These are phyloP conservation scores for Eubasilissa regina DNA, from an alignment of 1,140 invertebrate genomes.

Conservation along the genomic window DNA sequence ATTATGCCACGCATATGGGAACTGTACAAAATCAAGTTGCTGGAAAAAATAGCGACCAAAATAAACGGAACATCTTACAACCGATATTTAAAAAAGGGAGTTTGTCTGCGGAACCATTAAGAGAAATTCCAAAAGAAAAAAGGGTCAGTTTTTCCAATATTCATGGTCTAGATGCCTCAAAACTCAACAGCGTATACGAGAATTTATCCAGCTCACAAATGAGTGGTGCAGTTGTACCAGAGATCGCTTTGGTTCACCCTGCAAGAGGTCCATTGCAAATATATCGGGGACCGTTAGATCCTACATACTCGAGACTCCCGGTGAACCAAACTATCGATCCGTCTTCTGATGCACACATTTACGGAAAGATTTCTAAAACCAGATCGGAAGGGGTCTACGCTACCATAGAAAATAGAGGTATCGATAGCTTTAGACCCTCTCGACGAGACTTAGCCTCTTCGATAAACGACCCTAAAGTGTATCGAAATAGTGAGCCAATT, in stretches of 20 bases:
- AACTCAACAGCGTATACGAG: constrained; percentile 39
- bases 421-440: not conserved
- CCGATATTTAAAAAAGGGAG: constrained; percentile 56
- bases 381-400: constrained; percentile 27
- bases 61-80: constrained; percentile 1
- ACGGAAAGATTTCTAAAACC: constrained; percentile 38
- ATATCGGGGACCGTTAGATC: not conserved
- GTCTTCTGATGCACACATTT: constrained; percentile 4
- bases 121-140: constrained; percentile 47
- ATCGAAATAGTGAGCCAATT: not conserved
- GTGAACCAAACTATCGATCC: not conserved
- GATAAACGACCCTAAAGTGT: not conserved
- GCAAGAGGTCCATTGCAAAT: constrained; percentile 4
- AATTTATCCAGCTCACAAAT: constrained; percentile 29
- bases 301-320: not conserved
- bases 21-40: not conserved
- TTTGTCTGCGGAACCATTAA: constrained; percentile 34
- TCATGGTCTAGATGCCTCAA: not conserved
- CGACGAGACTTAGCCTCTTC: not conserved
- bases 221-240: not conserved
- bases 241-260: not conserved
- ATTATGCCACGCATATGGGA: not conserved
- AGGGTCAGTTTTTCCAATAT: constrained; percentile 53
- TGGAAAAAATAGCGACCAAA: not conserved
- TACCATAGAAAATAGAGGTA: constrained; percentile 17